These are phyloP conservation scores for Athalia rosae DNA, from an alignment of 2,888 invertebrate genomes.

Conservation along the genomic window DNA sequence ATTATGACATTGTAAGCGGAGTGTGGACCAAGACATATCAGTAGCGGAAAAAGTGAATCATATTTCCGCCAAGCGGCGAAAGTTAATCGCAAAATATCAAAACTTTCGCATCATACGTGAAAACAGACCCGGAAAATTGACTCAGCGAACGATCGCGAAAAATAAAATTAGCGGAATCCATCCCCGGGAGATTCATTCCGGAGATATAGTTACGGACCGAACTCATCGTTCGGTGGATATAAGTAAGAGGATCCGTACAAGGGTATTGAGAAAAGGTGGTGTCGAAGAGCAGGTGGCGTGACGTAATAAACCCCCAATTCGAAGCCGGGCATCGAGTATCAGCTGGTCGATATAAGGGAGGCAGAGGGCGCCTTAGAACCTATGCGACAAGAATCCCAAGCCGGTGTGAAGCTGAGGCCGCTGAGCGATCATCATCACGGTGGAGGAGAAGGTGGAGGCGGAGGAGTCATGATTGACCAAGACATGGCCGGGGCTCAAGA, in stretches of 20 bases:
- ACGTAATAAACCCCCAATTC: slow-evolving; percentile 23
- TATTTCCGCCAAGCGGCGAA: no score
- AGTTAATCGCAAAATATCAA: no score
- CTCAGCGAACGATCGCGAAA: not conserved
- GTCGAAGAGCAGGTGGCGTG: slow-evolving; percentile 15
- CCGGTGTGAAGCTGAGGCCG: slow-evolving; percentile 66
- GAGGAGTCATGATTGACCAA: slow-evolving; percentile 74
- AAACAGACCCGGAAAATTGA: not conserved
- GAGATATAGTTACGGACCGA: not conserved
- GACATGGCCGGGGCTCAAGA: slow-evolving; percentile 94
- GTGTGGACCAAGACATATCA: no score
- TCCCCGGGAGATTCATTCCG: no score
- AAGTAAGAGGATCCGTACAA: not conserved
- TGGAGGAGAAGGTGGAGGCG: slow-evolving; percentile 51
- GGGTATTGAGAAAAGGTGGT: not conserved
- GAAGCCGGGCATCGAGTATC: slow-evolving; percentile 5
- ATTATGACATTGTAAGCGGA: no score
- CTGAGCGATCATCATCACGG: slow-evolving; percentile 62
- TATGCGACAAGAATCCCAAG: slow-evolving; percentile 70
- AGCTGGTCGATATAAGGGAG: slow-evolving; percentile 44
- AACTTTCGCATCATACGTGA: no score
- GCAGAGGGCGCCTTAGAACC: slow-evolving; percentile 46
- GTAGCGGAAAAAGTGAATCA: no score
- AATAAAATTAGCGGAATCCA: no score
- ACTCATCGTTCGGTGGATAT: not conserved